Evolutionary conservation across 2,888 invertebrate species (phyloP).

Genomic region (Polyploca ridens): DNA sequence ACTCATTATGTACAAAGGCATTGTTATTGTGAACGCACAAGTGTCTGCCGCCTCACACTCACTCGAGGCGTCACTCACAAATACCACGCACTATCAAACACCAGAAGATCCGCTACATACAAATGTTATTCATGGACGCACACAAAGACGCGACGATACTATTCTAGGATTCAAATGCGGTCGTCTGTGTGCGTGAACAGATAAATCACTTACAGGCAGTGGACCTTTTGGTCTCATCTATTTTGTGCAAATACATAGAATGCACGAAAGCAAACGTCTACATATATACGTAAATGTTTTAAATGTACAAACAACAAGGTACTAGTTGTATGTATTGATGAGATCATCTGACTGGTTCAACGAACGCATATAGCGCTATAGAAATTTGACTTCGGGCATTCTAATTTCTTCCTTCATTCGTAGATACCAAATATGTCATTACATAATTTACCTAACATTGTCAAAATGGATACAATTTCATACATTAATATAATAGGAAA

Average conservation of each 20-base stretch:
- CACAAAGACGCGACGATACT: background rate
- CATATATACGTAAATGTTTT: background rate
- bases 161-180: background rate
- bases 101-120: background rate
- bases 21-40: slow-evolving; percentile 25
- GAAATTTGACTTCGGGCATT: slow-evolving; percentile 7
- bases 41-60: slow-evolving; percentile 17
- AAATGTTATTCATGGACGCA: background rate
- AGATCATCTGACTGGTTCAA: slow-evolving; percentile 11
- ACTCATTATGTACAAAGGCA: slow-evolving; percentile 73
- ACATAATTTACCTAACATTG: slow-evolving; percentile 1
- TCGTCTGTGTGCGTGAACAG: background rate
- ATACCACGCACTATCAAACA: background rate
- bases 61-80: slow-evolving; percentile 8
- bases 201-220: background rate
- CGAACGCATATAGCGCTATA: background rate
- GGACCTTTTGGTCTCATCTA: background rate
- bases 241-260: background rate
- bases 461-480: slow-evolving; percentile 3
- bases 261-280: background rate
- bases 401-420: background rate
- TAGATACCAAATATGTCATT: background rate
- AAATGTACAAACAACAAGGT: background rate
- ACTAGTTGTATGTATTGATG: background rate
- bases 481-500: background rate